These are phyloP conservation scores for Drosophila neocordata DNA, from an alignment of 1,140 invertebrate species.

Conservation along the genomic window DNA sequence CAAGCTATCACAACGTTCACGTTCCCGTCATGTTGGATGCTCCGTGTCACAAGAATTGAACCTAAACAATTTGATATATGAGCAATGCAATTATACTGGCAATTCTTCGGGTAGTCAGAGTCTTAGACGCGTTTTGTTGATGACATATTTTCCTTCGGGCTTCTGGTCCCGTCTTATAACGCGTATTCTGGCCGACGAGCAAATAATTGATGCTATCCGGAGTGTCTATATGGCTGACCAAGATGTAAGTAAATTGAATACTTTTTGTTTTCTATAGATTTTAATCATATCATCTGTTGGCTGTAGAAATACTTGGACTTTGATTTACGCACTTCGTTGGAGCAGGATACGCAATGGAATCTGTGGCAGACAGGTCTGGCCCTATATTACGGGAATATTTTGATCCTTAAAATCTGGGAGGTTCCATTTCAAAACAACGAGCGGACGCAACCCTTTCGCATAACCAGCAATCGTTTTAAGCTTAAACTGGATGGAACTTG, in stretches of 20 bases:
- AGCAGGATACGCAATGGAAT: slow-evolving; percentile 88
- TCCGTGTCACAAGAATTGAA: slow-evolving; percentile 75
- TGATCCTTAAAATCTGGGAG: slow-evolving; percentile 93
- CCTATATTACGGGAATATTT: slow-evolving; percentile 91
- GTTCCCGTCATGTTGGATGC: slow-evolving; percentile 83
- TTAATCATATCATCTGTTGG: background rate
- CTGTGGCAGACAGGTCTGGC: slow-evolving; percentile 98
- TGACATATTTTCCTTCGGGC: slow-evolving; percentile 98
- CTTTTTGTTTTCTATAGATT: background rate
- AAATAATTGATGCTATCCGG: slow-evolving; percentile 91
- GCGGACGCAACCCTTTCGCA: slow-evolving; percentile 84
- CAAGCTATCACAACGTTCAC: slow-evolving; percentile 87
- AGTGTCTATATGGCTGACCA: slow-evolving; percentile 50
- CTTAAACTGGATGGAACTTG: slow-evolving; percentile 92
- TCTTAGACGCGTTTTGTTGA: slow-evolving; percentile 87
- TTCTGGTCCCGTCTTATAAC: slow-evolving; percentile 98
- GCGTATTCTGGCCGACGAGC: slow-evolving; percentile 94
- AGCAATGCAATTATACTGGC: slow-evolving; percentile 34
- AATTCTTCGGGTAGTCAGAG: slow-evolving; percentile 34
- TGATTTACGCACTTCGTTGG: slow-evolving; percentile 68
- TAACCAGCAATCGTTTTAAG: slow-evolving; percentile 85
- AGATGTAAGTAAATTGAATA: slow-evolving; percentile 52
- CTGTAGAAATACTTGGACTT: slow-evolving; percentile 71
- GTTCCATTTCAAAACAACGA: slow-evolving; percentile 87
- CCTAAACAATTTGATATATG: slow-evolving; percentile 68